Base-by-base conservation (phyloP, 2,888 invertebrate species). In the Pandemis corylana region DNA sequence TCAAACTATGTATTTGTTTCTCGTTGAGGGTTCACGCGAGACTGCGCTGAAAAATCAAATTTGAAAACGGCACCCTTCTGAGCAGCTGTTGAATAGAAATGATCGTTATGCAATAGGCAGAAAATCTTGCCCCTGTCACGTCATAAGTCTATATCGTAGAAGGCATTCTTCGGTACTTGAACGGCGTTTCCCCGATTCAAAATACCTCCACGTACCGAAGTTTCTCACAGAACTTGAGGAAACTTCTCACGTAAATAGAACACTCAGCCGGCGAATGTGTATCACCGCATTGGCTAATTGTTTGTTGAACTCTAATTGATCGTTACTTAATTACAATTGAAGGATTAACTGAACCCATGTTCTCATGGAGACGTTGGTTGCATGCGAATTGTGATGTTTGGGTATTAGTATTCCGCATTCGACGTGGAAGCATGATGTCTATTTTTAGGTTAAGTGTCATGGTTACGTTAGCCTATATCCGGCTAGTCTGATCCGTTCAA, bases 161-260 rank as follows among this genome's bases (percentile, higher is more conserved):
- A 36, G 28, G 28, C 28, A 36, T 36, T 36, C 28, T 36, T 36
- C 28, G 28, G 28, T 36, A 36, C 28, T 36, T 36, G 28, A 49
- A 5, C 13, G 59, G 28, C 28, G 59, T 28, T 12, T 59, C 28
- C 28, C 44, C 13, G 15, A 62, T 71, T 74, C 56, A 77, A 75
- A 85, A 77, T 76, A 78, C 71, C 76, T 76, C 87, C 89, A 89
- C 89, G 89, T 85, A 76, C 36, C 42, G 72, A 72, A 78, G 76
- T 82, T 87, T 88, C 87, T 83, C 87, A 87, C 84, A 78, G 76
- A 71, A 77, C 83, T 83, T 76, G 76, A 81, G 75, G 7, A 87
- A 77, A 68, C 88, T 28, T 42, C 75, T 82, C 92, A 92, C 91
- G 92, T 92, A 90, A 85, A 78, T 86, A 85, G 88, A 88, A 83